Base-by-base conservation (phyloP, 2,797 vertebrate species). In the Leptodactylus fallax region DNA sequence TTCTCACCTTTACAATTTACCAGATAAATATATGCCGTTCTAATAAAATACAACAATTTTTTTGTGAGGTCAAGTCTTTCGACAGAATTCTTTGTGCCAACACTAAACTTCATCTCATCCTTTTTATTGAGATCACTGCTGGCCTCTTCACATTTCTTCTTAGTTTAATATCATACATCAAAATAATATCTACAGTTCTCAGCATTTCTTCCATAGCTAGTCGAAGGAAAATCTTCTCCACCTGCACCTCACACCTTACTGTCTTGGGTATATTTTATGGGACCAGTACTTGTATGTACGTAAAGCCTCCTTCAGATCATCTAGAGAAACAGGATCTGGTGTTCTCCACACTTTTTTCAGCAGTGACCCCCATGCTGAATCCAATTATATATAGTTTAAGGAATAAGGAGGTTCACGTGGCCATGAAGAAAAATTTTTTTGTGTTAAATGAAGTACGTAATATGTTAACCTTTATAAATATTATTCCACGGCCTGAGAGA, bases 11-110 rank as follows among this genome's bases (percentile, higher is more conserved):
- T 1, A 58, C 53, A n/a, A 58, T 71, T 23, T 72, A 79, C 13
- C 63, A 56, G 21, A 72, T 87, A 36, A 12, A n/a, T 25, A 58
- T 87, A 10, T 87, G 85, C 53, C n/a, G 27, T 21, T 87, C 85
- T 36, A 87, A 87, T 79, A 72, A 87, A 61, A 81, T 87, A 21
- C 63, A 87, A 6, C 85, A 81, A 6, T 87, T 81, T 25, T 87
- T 87, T 45, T 87, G 85, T 87, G 85, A 87, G n/a, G 7, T 87
- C 1, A 81, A 87, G 49, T 19, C 85, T 2, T 16, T 87, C 14
- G 16, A 69, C n/a, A 72, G 25, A 61, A 72, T 87, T n/a, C 12
- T 63, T 45, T 87, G 85, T 23, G 17, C 65, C 14, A 56, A 81
- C 17, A 81, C 16, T 6, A 81, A 6, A 36, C 47, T 74, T 74